Conservation (phyloP, 2,797 vertebrate species). For the Hyperoplus immaculatus region DNA sequence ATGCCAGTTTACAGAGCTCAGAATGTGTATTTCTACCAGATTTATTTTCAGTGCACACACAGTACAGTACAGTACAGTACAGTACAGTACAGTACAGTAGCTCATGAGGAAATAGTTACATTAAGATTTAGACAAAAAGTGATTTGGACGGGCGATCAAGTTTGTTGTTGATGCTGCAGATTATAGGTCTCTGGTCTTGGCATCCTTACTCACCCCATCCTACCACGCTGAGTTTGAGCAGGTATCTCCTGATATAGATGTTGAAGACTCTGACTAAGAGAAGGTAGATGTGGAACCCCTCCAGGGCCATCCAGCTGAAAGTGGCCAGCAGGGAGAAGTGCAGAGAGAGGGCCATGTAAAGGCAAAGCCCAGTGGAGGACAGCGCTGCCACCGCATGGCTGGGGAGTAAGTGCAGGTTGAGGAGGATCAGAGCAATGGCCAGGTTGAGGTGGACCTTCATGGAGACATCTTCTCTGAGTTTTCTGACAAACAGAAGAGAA, state of each 20-base stretch:
- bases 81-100: too few species aligned
- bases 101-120: too few species aligned
- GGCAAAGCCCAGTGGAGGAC: constrained; percentile 32
- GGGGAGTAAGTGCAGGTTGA: constrained; percentile 67
- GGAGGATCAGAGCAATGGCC: constrained; percentile 59
- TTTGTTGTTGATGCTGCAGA: neutral
- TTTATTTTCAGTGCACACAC: too few species aligned
- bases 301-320: constrained; percentile 86
- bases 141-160: too few species aligned
- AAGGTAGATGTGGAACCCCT: constrained; percentile 89
- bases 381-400: constrained; percentile 17
- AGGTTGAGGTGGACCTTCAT: constrained; percentile 72
- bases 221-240: constrained; percentile 85
- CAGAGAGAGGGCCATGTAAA: constrained; percentile 67
- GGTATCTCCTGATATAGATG: constrained; percentile 84
- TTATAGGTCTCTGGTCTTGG: neutral
- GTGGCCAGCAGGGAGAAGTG: constrained; percentile 85
- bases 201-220: constrained; percentile 89
- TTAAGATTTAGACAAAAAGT: too few species aligned
- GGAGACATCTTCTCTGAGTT: constrained; percentile 49
- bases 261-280: constrained; percentile 88
- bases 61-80: too few species aligned
- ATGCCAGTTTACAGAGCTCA: too few species aligned
- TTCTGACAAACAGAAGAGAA: constrained; percentile 42
- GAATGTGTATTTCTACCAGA: too few species aligned